Conservation (phyloP, 2,797 vertebrate species). For the Valencia hispanica region DNA sequence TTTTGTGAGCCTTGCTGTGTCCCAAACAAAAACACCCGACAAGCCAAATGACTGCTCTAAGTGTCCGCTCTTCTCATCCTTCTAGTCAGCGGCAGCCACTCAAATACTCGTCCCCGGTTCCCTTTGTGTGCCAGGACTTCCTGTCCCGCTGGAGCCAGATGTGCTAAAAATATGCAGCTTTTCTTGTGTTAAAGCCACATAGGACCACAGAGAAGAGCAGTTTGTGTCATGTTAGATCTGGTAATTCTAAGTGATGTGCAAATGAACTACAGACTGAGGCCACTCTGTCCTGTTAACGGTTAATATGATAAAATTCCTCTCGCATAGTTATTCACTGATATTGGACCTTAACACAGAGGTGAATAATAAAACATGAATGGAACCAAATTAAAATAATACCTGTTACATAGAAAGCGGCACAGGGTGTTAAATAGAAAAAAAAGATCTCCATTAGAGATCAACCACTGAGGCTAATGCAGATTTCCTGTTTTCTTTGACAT, state of each 20-base stretch:
- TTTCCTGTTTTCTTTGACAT: not conserved
- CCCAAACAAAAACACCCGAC: conserved; percentile 43
- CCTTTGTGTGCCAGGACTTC: conserved; percentile 37
- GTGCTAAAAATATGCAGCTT: conserved; percentile 55
- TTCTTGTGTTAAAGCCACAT: conserved; percentile 22
- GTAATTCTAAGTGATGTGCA: conserved; percentile 34
- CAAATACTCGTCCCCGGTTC: conserved; percentile 29
- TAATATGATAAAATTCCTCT: not conserved
- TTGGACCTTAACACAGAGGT: conserved; percentile 2
- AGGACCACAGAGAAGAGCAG: conserved; percentile 17
- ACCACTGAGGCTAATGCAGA: not conserved
- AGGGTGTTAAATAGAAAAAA: too few species aligned
- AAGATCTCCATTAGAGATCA: not conserved
- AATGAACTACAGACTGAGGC: conserved; percentile 18
- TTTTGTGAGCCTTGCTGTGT: conserved; percentile 36
- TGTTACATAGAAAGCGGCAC: not conserved
- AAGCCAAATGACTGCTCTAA: conserved; percentile 50
- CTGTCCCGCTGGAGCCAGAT: conserved; percentile 44
- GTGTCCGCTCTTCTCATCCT: conserved; percentile 61
- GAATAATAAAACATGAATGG: conserved; percentile 3
- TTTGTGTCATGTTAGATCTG: conserved; percentile 30
- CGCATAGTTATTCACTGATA: not conserved
- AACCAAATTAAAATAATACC: not conserved
- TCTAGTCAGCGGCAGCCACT: conserved; percentile 37
- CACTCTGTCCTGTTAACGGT: conserved; percentile 6